A percentile compares a stretch with the other conserved stretches of the same genome.
Conservation (phyloP, 2,888 invertebrate species). For the Himalopsyche japonica region DNA sequence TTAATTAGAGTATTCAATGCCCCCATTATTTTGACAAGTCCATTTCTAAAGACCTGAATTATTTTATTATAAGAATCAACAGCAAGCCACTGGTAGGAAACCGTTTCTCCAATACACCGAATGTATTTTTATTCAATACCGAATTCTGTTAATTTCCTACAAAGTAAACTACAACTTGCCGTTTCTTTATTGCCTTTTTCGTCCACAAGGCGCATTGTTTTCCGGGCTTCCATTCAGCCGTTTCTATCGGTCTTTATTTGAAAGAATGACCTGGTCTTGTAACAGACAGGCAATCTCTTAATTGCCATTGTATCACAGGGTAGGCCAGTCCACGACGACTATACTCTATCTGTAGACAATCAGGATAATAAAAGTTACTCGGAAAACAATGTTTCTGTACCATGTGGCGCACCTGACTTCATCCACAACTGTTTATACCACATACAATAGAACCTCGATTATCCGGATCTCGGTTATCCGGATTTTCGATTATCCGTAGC, state of each 20-base stretch:
- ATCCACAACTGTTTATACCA: not conserved
- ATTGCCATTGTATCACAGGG: slow-evolving; percentile 29
- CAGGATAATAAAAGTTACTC: slow-evolving; percentile 27
- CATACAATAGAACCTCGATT: no score
- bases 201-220: slow-evolving; percentile 19
- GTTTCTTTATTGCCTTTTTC: slow-evolving; percentile 31
- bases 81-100: not conserved
- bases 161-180: slow-evolving; percentile 28
- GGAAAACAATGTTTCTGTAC: not conserved
- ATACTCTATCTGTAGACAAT: slow-evolving; percentile 19
- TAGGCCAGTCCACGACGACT: not conserved
- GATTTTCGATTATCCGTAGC: no score
- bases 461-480: no score
- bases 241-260: slow-evolving; percentile 31
- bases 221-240: slow-evolving; percentile 12
- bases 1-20: no score
- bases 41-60: no score
- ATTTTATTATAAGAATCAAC: not conserved
- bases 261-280: slow-evolving; percentile 24
- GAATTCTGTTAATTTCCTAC: slow-evolving; percentile 26
- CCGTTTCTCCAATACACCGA: not conserved
- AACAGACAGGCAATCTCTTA: slow-evolving; percentile 32
- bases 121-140: slow-evolving; percentile 17
- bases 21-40: no score
- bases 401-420: slow-evolving; percentile 3